phyloP scores from a whole-genome alignment of 2,797 vertebrate genomes.

The Chrosomus eos region DNA sequence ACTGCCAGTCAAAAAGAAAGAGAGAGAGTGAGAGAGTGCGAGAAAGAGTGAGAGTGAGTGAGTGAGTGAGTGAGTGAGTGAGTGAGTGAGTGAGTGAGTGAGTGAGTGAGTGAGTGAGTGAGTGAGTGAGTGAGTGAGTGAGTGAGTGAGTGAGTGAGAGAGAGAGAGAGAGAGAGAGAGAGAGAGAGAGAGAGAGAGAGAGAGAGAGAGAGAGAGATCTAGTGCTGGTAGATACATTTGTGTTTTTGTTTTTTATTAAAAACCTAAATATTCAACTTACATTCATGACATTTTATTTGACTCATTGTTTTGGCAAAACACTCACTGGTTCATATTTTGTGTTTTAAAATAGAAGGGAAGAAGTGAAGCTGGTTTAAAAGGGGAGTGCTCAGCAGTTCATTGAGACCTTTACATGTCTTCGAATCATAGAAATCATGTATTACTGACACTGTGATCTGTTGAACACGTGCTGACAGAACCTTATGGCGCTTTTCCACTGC shows the following conservation, averaged over 20 bases:
- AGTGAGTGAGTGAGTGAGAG: slow-evolving; percentile 10
- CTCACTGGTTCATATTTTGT: background rate
- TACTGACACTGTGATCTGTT: background rate
- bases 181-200: slow-evolving; percentile 18
- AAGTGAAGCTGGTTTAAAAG: background rate
- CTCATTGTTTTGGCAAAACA: background rate
- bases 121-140: too few relatives aligned
- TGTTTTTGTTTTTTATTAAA: background rate
- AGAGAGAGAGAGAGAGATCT: slow-evolving; percentile 11
- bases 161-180: slow-evolving; percentile 17
- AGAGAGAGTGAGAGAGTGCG: slow-evolving; percentile 15
- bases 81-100: too few relatives aligned
- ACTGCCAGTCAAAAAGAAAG: slow-evolving; percentile 74
- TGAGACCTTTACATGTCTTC: background rate
- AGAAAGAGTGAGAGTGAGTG: too few relatives aligned
- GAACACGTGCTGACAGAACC: background rate
- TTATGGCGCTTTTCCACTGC: too few relatives aligned
- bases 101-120: too few relatives aligned
- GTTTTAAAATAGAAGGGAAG: background rate
- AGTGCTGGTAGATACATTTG: background rate
- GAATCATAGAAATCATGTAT: background rate
- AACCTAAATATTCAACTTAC: slow-evolving; percentile 8
- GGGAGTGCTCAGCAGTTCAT: background rate
- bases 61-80: too few relatives aligned
- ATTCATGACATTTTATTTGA: slow-evolving; percentile 21